Base-by-base conservation (phyloP, 2,113 vertebrate species). In the Physeter macrocephalus region DNA sequence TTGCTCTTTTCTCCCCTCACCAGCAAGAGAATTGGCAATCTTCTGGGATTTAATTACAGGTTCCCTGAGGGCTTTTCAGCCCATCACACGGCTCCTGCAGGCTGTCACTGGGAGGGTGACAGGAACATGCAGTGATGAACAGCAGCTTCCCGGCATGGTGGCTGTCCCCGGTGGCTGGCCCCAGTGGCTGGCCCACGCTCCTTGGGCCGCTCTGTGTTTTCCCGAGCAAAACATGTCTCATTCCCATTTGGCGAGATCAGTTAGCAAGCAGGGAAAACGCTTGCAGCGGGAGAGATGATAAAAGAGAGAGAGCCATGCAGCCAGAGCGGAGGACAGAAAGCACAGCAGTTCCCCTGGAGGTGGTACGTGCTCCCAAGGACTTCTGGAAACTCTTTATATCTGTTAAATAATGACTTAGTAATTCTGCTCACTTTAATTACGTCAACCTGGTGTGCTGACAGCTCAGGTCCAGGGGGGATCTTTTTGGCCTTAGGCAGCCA, bases 41-140 rank as follows among this genome's bases (percentile, higher is more conserved):
- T 97, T 95, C 97, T 95, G 97, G 97, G 97, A 97, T 97, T 98
- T 98, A 98, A 98, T 98, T 97, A 98, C 95, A 97, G 95, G 83
- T 96, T 97, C 97, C 97, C 97, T 0, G 62, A 96, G 97, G 97
- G 97, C 96, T 96, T 98, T 97, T 97, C 97, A 98, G 90, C 93
- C 96, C 74, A 92, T 97, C 97, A 94, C 64, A 90, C 71, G 92
- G 90, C 96, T 90, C 94, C 97, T 88, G 93, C 92, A 36, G 96
- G 96, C 96, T 95, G 95, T 93, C 0, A 75, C 94, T 52, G 90
- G 83, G 97, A 97, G 92, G 96, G 96, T 97, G 97, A 95, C 96
- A 81, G 94, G 59, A 36, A 83, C 41, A 0, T 52, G 92, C 14
- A 0, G 94, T 23, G 96, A 96, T 82, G 90, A 96, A 85, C 97